phyloP scores from a whole-genome alignment of 2,888 invertebrate species.

The Clepsis dumicolana region DNA sequence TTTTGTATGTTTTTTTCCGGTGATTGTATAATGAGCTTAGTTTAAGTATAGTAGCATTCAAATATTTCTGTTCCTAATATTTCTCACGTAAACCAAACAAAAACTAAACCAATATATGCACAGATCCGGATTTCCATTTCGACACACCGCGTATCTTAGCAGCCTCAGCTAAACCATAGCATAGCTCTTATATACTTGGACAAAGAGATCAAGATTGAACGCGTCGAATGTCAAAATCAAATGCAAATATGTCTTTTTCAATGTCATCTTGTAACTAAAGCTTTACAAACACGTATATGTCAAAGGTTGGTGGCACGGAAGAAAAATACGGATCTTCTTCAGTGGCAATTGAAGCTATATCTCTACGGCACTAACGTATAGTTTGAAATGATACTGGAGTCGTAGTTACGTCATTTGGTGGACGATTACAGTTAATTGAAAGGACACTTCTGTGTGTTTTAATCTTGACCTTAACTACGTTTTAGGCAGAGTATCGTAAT shows the following conservation, averaged over 20 bases:
- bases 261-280: constrained; percentile 50
- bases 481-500: constrained; percentile 7
- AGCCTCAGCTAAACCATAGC: constrained; percentile 1
- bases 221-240: constrained; percentile 44
- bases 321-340: constrained; percentile 48
- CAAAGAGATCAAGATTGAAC: constrained; percentile 18
- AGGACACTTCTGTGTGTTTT: constrained; percentile 26
- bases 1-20: too few species aligned
- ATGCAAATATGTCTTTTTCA: constrained; percentile 52
- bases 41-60: neutral
- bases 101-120: constrained; percentile 26
- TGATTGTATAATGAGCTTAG: too few species aligned
- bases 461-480: constrained; percentile 31
- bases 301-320: constrained; percentile 50
- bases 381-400: neutral
- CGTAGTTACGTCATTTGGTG: constrained; percentile 9
- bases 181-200: neutral
- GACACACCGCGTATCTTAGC: constrained; percentile 17
- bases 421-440: constrained; percentile 32
- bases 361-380: neutral
- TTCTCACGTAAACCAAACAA: constrained; percentile 35
- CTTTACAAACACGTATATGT: constrained; percentile 46
- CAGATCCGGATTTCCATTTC: constrained; percentile 29
- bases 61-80: neutral
- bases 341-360: constrained; percentile 25